A percentile compares a stretch with the other conserved stretches of the same genome.
phyloP scores from a whole-genome alignment of 2,797 vertebrate species.

The Pelobates cultripes region DNA sequence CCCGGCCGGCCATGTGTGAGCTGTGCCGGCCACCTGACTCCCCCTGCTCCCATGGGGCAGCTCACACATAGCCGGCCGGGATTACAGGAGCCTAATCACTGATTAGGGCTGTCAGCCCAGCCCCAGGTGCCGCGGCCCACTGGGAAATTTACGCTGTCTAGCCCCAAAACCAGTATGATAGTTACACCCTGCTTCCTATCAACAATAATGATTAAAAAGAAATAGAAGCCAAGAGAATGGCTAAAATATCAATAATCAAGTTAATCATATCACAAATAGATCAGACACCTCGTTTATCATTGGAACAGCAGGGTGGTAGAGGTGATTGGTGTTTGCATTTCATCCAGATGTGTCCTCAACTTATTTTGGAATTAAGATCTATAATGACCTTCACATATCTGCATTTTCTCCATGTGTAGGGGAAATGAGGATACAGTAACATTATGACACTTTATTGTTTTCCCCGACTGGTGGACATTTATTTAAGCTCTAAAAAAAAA shows the following conservation, averaged over 20 bases:
- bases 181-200: too few relatives aligned
- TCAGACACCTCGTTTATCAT: constrained; percentile 14
- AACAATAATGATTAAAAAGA: too few relatives aligned
- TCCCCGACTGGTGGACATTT: too few relatives aligned
- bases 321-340: constrained; percentile 16
- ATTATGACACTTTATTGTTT: background rate
- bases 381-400: background rate
- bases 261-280: constrained; percentile 19
- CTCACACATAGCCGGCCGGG: too few relatives aligned
- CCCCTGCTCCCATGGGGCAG: too few relatives aligned
- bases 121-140: too few relatives aligned
- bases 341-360: constrained; percentile 42
- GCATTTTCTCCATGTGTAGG: background rate
- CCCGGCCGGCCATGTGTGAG: too few relatives aligned
- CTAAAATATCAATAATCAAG: constrained; percentile 12
- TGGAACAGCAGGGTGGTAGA: background rate
- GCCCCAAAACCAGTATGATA: too few relatives aligned
- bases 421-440: constrained; percentile 22
- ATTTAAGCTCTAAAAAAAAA: background rate
- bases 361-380: background rate
- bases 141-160: too few relatives aligned
- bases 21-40: too few relatives aligned
- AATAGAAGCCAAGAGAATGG: background rate
- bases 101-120: too few relatives aligned
- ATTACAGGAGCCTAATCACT: too few relatives aligned